These are phyloP conservation scores for Ellobius talpinus DNA, from an alignment of 2,113 vertebrate species.

Conservation along the genomic window DNA sequence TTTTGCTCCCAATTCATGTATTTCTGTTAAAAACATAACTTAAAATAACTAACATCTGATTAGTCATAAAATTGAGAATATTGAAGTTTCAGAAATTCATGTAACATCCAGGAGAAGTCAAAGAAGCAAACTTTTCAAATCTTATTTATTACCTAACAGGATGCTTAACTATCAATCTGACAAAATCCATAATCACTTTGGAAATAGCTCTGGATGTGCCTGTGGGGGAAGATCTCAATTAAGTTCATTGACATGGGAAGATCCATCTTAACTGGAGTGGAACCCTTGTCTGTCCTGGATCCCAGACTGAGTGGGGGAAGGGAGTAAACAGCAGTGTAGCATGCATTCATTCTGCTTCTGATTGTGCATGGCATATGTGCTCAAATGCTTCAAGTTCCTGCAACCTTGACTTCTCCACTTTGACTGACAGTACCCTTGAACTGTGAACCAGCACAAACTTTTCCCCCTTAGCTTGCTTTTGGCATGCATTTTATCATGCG, in stretches of 20 bases:
- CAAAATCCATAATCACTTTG: neutral
- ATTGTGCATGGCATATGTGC: too few species aligned
- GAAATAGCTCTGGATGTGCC: neutral
- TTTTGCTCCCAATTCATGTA: neutral
- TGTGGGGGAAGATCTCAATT: neutral
- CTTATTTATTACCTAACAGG: neutral
- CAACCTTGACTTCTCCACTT: too few species aligned
- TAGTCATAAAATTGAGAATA: constrained; percentile 10
- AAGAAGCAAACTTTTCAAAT: neutral
- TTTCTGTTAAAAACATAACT: constrained; percentile 2
- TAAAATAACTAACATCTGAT: constrained; percentile 4
- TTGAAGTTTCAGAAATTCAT: neutral
- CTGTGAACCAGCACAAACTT: neutral
- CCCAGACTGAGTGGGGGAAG: neutral
- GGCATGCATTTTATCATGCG: neutral
- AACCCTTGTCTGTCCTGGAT: too few species aligned
- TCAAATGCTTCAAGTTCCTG: neutral
- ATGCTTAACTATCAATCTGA: neutral
- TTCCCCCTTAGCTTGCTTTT: neutral
- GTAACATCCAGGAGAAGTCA: neutral
- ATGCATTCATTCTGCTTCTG: neutral
- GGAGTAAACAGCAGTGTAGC: too few species aligned
- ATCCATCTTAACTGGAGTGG: neutral
- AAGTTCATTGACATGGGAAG: neutral
- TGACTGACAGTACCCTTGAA: neutral